A percentile compares a stretch with the other conserved stretches of the same genome.
These are phyloP conservation scores for Watsonalla cultraria DNA, from an alignment of 2,888 invertebrate species.

Conservation along the genomic window DNA sequence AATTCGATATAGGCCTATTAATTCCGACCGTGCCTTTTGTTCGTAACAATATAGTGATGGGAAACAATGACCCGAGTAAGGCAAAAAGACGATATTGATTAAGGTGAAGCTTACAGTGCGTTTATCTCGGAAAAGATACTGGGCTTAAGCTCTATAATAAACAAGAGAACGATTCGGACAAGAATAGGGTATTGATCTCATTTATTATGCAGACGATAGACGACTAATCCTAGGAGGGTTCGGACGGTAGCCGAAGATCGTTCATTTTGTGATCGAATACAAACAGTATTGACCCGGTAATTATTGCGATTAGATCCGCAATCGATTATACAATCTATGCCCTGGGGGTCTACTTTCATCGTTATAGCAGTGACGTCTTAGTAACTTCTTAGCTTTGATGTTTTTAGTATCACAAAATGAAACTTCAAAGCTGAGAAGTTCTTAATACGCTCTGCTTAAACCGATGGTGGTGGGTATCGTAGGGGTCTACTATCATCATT, in stretches of 20 bases:
- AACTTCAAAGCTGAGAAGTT: too few relatives aligned
- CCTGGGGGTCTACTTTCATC: too few relatives aligned
- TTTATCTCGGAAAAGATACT: slow-evolving; percentile 18
- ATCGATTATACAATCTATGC: background rate
- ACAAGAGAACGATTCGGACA: slow-evolving; percentile 27
- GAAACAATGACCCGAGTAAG: background rate
- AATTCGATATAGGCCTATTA: too few relatives aligned
- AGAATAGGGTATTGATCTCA: slow-evolving; percentile 41
- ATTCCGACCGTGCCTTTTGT: too few relatives aligned
- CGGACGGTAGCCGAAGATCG: slow-evolving; percentile 32
- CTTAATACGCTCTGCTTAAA: too few relatives aligned
- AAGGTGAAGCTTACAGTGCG: slow-evolving; percentile 10
- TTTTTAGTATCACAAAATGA: too few relatives aligned
- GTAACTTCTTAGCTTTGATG: too few relatives aligned
- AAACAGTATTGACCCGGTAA: slow-evolving; percentile 34
- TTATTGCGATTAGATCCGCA: slow-evolving; percentile 32
- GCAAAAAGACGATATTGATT: slow-evolving; percentile 19
- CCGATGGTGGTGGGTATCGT: too few relatives aligned
- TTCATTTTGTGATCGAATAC: slow-evolving; percentile 38
- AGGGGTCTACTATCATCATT: too few relatives aligned
- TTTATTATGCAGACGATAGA: slow-evolving; percentile 48
- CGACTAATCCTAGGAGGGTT: slow-evolving; percentile 38
- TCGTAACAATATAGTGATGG: too few relatives aligned
- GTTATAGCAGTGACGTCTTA: too few relatives aligned
- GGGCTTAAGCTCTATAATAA: slow-evolving; percentile 30